Evolutionary conservation across 2,113 vertebrate species (phyloP), one percentile per base, ranked within the genome.

Genomic region (Brachionichthys hirsutus): DNA sequence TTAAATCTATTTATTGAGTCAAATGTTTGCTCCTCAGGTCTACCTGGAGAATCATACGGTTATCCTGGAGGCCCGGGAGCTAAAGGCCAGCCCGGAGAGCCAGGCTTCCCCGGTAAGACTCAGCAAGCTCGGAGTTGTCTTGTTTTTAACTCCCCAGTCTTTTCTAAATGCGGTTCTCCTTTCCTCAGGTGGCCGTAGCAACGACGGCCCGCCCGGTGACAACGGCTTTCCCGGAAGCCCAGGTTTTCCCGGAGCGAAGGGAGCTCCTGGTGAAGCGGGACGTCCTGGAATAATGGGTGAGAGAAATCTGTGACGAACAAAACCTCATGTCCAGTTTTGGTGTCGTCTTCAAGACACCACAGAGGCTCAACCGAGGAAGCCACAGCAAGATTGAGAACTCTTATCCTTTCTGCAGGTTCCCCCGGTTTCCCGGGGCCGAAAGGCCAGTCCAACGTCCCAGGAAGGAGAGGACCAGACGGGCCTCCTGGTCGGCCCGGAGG

Each of bases 281-380:
- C 88, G 84, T 22, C 87, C 89, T 60, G 96, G 95, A 67, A 86
- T 89, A 59, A 88, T 67, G 89, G 94, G 95, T 96, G 90, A 59
- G 77, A 36, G 20, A 53, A 34, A 14, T 0, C 7, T 4, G n/a
- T 18, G 10, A n/a, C 13, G 11, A 6, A 18, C 34, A 4, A n/a
- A 38, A 12, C 1, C 16, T 62, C 2, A 15, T 46, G 11, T 42
- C 6, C 16, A 22, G 12, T 1, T 6, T 3, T 1, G 2, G 18
- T 9, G 15, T 44, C 46, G 56, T 1, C 16, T 14, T 45, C 46
- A 22, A 24, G 6, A 30, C 6, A 15, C 3, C 0, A 44, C 35
- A 10, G 6, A 50, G 24, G 34, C 10, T 46, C 14, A 2, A 16
- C 11, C 18, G 9, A 40, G 36, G 7, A 35, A 45, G 30, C 5